Evolutionary conservation across 2,797 vertebrate genomes (phyloP).

Genomic region (Notolepis coatsorum): DNA sequence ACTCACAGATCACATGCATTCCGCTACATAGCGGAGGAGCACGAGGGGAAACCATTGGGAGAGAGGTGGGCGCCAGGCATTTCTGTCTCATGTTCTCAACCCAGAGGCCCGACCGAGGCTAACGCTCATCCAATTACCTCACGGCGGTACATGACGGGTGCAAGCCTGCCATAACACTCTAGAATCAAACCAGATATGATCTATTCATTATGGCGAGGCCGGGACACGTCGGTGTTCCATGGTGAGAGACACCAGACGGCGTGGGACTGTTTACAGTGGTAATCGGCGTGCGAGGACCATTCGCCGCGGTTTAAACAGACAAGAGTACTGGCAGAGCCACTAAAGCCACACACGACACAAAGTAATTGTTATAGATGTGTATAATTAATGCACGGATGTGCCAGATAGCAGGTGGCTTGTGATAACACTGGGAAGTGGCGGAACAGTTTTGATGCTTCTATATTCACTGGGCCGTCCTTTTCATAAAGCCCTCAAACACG

Average conservation of each 20-base stretch:
- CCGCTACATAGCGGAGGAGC: conserved; percentile 31
- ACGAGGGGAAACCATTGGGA: conserved; percentile 54
- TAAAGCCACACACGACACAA: conserved; percentile 50
- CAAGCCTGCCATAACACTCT: conserved; percentile 6
- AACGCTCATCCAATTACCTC: conserved; percentile 21
- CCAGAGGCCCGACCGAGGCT: conserved; percentile 43
- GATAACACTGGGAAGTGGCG: conserved; percentile 41
- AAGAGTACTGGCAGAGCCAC: conserved; percentile 33
- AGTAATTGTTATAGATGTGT: conserved; percentile 57
- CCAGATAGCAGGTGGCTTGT: conserved; percentile 51
- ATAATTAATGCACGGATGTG: conserved; percentile 60
- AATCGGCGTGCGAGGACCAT: too few relatives aligned
- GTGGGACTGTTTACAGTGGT: too few relatives aligned
- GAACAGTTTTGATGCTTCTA: conserved; percentile 47
- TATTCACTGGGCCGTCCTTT: conserved; percentile 53
- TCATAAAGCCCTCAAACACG: conserved; percentile 50
- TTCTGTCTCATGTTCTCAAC: conserved; percentile 72
- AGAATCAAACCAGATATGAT: conserved; percentile 4
- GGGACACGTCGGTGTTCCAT: neutral
- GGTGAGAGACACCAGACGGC: too few relatives aligned
- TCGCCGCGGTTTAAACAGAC: neutral
- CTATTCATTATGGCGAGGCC: neutral
- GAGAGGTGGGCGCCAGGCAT: conserved; percentile 42
- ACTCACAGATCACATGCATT: conserved; percentile 61
- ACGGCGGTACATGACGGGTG: too few relatives aligned